Percentiles rank a stretch among this genome's conserved stretches.
phyloP scores from a whole-genome alignment of 2,113 vertebrate species.

The Harpagus bidentatus region DNA sequence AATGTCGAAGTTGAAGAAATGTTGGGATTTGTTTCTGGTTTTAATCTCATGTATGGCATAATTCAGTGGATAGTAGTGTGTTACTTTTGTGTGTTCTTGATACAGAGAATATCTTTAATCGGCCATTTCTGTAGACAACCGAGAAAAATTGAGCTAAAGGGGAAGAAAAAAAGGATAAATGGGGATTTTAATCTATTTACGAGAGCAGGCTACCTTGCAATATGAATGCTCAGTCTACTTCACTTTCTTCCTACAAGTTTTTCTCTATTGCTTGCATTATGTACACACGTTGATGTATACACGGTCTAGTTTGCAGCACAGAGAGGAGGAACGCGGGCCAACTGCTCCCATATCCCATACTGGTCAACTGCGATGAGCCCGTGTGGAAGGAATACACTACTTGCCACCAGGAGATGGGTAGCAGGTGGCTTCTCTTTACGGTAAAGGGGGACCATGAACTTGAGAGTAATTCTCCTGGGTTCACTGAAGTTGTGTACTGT shows the following conservation, averaged over 20 bases:
- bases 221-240: neutral
- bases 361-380: neutral
- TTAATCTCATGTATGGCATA: neutral
- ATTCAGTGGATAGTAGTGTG: neutral
- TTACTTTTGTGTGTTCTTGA: neutral
- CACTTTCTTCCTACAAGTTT: neutral
- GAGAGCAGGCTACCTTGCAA: neutral
- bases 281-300: neutral
- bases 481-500: neutral
- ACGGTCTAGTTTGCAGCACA: rapidly evolving
- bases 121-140: neutral
- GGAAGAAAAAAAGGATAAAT: no score
- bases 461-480: neutral
- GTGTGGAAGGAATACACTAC: neutral
- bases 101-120: neutral
- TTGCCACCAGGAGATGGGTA: neutral
- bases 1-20: neutral
- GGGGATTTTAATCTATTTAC: neutral
- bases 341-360: neutral
- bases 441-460: neutral
- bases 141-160: neutral
- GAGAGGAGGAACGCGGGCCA: neutral
- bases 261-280: neutral
- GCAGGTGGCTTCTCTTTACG: neutral
- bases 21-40: neutral